Base-by-base conservation (phyloP, 2,113 vertebrate genomes). In the Saguinus midas region DNA sequence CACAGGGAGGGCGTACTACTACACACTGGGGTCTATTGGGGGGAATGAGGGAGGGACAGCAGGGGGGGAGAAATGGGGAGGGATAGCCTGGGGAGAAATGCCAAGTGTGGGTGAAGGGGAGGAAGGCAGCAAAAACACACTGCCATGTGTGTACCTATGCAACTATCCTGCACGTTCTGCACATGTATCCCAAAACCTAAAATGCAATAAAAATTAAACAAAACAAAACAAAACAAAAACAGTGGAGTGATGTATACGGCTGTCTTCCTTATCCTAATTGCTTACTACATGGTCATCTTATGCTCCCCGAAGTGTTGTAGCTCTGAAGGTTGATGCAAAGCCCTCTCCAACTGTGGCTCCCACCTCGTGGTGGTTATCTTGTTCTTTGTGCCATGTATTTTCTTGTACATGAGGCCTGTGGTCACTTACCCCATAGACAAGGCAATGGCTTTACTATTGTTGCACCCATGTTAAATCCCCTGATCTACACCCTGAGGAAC, bases 401-500 rank as follows among this genome's bases (percentile, higher is more conserved):
- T 97, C 75, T 68, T 96, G 29, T 95, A 95, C 20, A 9, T 84
- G 78, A 76, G 95, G 20, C 93, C 96, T 48, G 79, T 97, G 40
- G 40, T n/a, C 55, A 97, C 89, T 1, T 98, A 90, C 13, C 91
- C 96, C 48, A 88, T 95, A 93, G 97, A 97, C 66, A 97, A 97
- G 48, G 87, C 4, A 1, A 87, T 97, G 84, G 57, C 11, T 90
- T 68, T 75, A 91, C 88, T 2, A 35, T 95, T 18, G 10, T 97
- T 12, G 35, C 66, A 5, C 89, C 91, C 18, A 90, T 94, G 94
- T 87, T 97, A 78, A 98, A 97, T 40, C 94, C 88, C 4, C 48
- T 97, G n/a, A 96, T 96, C 43, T 97, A 96, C 0, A 96, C 91
- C 8, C 25, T 97, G 78, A 96, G 94, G 43, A 97, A 97, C 14